Evolutionary conservation across 2,888 invertebrate species (phyloP).

Genomic region (Rhimphoctona megacephalus): DNA sequence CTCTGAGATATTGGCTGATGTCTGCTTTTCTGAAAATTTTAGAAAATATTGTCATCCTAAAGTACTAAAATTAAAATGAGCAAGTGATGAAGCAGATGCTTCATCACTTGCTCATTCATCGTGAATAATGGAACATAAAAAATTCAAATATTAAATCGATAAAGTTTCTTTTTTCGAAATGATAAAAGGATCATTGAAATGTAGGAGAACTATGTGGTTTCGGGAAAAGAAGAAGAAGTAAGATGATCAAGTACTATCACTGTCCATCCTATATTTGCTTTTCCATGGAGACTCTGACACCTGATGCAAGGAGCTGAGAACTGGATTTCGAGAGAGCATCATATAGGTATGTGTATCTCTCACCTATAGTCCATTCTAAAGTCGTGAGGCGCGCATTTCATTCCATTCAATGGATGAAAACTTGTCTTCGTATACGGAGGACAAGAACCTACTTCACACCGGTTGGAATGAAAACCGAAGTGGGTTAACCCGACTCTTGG

Average conservation of each 20-base stretch:
- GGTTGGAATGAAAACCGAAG: conserved; percentile 70
- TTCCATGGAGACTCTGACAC: conserved; percentile 51
- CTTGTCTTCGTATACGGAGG: conserved; percentile 55
- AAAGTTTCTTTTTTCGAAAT: not conserved
- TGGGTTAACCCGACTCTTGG: conserved; percentile 64
- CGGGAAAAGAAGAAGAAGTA: conserved; percentile 5
- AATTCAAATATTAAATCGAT: not conserved
- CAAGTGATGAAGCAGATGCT: not conserved
- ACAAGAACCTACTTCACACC: conserved; percentile 62
- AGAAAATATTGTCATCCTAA: no score
- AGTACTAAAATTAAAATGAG: no score
- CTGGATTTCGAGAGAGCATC: conserved; percentile 58
- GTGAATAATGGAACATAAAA: not conserved
- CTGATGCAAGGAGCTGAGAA: conserved; percentile 48
- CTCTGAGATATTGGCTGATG: no score
- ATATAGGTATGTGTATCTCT: conserved; percentile 22
- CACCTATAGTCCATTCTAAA: conserved; percentile 62
- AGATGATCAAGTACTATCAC: conserved; percentile 33
- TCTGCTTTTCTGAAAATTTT: no score
- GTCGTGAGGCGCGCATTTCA: conserved; percentile 65
- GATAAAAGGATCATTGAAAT: not conserved
- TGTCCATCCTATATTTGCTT: conserved; percentile 51
- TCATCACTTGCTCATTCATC: no score
- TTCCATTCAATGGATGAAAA: conserved; percentile 68
- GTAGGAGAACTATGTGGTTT: conserved; percentile 20